These are phyloP conservation scores for Grus americana DNA, from an alignment of 2,113 vertebrate species.

Conservation along the genomic window DNA sequence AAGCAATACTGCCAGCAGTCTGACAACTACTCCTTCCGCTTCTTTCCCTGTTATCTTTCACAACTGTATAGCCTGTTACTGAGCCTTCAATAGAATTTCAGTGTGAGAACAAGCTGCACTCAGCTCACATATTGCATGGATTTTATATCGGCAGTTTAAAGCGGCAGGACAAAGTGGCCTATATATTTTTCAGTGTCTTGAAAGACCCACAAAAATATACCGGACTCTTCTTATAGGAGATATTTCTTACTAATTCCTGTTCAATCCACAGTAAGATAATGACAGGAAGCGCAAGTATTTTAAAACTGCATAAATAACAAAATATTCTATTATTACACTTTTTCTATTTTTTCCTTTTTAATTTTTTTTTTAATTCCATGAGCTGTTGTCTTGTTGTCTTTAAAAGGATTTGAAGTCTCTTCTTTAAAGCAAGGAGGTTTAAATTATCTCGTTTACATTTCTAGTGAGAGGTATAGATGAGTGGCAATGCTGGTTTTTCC, in stretches of 20 bases:
- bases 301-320: neutral
- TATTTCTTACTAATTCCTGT: neutral
- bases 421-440: neutral
- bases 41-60: neutral
- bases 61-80: neutral
- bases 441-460: neutral
- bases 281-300: neutral
- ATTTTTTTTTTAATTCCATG: neutral
- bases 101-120: neutral
- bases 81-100: neutral
- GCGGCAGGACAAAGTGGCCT: neutral
- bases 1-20: neutral
- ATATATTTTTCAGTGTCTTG: neutral
- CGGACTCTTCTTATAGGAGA: neutral
- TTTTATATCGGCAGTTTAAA: neutral
- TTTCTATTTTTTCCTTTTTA: neutral
- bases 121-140: neutral
- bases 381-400: neutral
- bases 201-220: neutral
- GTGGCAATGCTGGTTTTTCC: neutral
- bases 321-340: neutral
- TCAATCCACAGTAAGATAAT: neutral
- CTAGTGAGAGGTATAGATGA: neutral
- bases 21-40: neutral
- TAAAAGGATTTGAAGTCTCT: neutral